Base-by-base conservation (phyloP, 2,888 invertebrate species). In the Spodoptera picta region DNA sequence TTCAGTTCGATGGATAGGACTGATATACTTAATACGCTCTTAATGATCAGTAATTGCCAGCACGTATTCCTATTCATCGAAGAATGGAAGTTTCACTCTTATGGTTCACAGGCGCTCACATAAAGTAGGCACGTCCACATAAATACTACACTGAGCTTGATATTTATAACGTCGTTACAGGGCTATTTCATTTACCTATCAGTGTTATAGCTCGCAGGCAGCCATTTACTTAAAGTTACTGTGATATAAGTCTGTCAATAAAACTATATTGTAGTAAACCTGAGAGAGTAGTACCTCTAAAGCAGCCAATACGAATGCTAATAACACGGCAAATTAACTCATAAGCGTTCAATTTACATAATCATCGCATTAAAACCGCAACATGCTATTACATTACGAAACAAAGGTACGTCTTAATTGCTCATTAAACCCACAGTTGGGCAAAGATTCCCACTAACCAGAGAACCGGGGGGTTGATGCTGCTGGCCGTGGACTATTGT, bases 311-410 rank as follows among this genome's bases (percentile, higher is more conserved):
- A 31, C 46, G 46, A 31, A 44, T 48, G 51, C 60, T 71, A 75
- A 59, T 59, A 65, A 36, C 58, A 75, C 58, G 42, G 43, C 52
- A 75, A 73, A 73, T 71, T 59, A 61, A 72, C 60, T 54, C 65
- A 48, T 59, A 53, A 48, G 54, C 31, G 46, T 47, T 47, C 52
- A 55, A 72, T 76, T 76, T 63, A 48, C 67, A 62, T 63, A 72
- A 72, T 59, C 49, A 67, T 42, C 60, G 42, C 24, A 49, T 73
- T 73, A 42, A 50, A 24, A 52, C 24, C 74, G 51, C 68, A 59
- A 73, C 68, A 67, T 44, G 46, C 50, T 55, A 36, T 65, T 48
- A 73, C 60, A 55, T 9, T 45, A 43, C 14, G 50, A 58, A 60
- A 55, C 62, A 58, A 47, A 73, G 62, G 60, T 64, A 73, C 52